Evolutionary conservation across 2,888 invertebrate species (phyloP).

Genomic region (Gymnosoma rotundatum): DNA sequence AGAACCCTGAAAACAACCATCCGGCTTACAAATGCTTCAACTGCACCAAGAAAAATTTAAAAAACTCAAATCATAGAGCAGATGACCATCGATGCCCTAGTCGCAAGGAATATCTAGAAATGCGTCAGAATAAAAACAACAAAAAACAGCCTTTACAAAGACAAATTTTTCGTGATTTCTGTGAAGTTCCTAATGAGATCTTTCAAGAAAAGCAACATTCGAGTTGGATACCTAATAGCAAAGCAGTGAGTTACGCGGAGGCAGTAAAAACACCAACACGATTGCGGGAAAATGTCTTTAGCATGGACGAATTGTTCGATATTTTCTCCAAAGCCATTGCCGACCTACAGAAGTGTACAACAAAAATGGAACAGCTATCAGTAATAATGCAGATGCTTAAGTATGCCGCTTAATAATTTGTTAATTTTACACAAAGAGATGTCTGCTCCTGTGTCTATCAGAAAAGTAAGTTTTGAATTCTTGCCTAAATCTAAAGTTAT

Average conservation of each 20-base stretch:
- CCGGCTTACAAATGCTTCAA: slow-evolving; percentile 19
- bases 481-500: too few relatives aligned
- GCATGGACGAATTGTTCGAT: slow-evolving; percentile 11
- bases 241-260: neutral
- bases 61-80: slow-evolving; percentile 7
- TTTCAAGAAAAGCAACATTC: neutral
- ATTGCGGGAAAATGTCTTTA: neutral
- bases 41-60: slow-evolving; percentile 10
- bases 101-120: slow-evolving; percentile 3
- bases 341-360: slow-evolving; percentile 9
- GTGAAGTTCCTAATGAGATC: neutral
- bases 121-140: neutral
- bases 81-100: slow-evolving; percentile 25
- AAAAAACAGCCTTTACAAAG: neutral
- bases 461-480: too few relatives aligned
- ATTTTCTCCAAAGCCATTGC: slow-evolving; percentile 9
- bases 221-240: too few relatives aligned
- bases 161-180: neutral
- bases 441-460: too few relatives aligned
- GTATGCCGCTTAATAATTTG: slow-evolving; percentile 16
- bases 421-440: too few relatives aligned
- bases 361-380: slow-evolving; percentile 11
- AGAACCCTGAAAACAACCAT: too few relatives aligned
- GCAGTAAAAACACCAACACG: neutral
- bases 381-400: slow-evolving; percentile 30